Percentiles rank a stretch among this genome's conserved stretches.
Conservation (phyloP, 2,797 vertebrate genomes). For the Podargus strigoides region DNA sequence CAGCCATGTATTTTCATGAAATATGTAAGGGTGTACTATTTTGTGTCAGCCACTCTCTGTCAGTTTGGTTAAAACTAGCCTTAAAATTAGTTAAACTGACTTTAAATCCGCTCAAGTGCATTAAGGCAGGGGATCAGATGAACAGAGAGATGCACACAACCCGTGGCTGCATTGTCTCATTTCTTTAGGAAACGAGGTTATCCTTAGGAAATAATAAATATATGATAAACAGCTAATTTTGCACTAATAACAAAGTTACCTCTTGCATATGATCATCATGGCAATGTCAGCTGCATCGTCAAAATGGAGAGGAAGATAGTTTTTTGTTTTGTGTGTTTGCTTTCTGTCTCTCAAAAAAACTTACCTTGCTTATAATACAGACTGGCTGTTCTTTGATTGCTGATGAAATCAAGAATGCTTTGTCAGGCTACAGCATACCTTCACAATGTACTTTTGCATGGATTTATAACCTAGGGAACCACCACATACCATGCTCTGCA, state of each 20-base stretch:
- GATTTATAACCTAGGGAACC: not conserved
- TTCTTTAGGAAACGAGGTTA: not conserved
- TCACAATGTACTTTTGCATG: not conserved
- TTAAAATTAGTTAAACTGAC: not conserved
- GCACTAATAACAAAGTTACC: not conserved
- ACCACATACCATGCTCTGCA: not conserved
- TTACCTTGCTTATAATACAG: not conserved
- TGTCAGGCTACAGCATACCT: not conserved
- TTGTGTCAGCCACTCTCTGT: not conserved
- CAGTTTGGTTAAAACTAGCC: not conserved
- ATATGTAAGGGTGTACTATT: not conserved
- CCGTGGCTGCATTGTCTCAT: not conserved
- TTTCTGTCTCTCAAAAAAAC: not conserved
- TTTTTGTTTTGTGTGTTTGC: not conserved
- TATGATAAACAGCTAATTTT: not conserved
- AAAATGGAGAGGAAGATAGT: not conserved
- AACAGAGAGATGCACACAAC: rapidly evolving
- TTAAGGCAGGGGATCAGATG: not conserved
- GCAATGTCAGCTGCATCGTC: not conserved
- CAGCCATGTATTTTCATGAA: not conserved
- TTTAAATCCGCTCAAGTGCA: not conserved
- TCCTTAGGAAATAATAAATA: not conserved
- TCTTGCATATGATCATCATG: not conserved
- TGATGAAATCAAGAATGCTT: not conserved
- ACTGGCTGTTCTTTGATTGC: not conserved